A percentile compares a stretch with the other conserved stretches of the same genome.
Evolutionary conservation across 53 echinoderm and acorn worm species (phyloP).

Genomic region (Holothuria leucospilota): DNA sequence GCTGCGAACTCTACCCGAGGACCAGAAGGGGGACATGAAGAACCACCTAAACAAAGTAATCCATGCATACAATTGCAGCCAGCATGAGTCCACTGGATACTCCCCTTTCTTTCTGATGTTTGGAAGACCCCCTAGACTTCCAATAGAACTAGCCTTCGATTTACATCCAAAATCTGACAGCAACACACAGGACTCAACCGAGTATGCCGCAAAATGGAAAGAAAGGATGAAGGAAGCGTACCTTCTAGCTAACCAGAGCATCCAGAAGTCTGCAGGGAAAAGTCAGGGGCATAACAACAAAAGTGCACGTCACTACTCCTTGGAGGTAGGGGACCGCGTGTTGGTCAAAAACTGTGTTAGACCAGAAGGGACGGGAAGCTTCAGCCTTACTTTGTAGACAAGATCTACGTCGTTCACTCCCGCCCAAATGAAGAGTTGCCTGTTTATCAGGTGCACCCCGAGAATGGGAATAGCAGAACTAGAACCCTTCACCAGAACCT

Average conservation of each 20-base stretch:
- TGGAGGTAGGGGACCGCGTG: slow-evolving; percentile 60
- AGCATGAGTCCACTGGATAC: slow-evolving; percentile 59
- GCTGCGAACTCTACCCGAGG: slow-evolving; percentile 35
- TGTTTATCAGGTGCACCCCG: slow-evolving; percentile 57
- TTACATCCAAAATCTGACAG: too few species aligned
- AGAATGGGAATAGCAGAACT: slow-evolving; percentile 46
- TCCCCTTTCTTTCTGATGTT: slow-evolving; percentile 61
- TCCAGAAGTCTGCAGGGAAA: too few species aligned
- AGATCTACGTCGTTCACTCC: slow-evolving; percentile 29
- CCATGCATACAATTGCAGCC: slow-evolving; percentile 72
- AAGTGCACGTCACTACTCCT: too few species aligned
- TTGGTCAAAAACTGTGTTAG: slow-evolving; percentile 49
- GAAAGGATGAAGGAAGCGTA: too few species aligned
- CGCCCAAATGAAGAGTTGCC: slow-evolving; percentile 43
- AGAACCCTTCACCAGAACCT: too few species aligned
- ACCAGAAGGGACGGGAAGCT: slow-evolving; percentile 47
- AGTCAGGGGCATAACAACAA: too few species aligned
- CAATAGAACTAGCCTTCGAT: slow-evolving; percentile 55
- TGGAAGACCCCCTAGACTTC: slow-evolving; percentile 54
- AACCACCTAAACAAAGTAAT: slow-evolving; percentile 27
- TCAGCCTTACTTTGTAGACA: slow-evolving; percentile 39
- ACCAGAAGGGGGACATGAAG: slow-evolving; percentile 30
- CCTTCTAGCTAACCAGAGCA: too few species aligned
- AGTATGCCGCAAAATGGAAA: too few species aligned
- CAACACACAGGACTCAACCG: too few species aligned